Base-by-base conservation (phyloP, 2,113 vertebrate genomes). In the crab-eating macaque (Macaca fascicularis) region DNA sequence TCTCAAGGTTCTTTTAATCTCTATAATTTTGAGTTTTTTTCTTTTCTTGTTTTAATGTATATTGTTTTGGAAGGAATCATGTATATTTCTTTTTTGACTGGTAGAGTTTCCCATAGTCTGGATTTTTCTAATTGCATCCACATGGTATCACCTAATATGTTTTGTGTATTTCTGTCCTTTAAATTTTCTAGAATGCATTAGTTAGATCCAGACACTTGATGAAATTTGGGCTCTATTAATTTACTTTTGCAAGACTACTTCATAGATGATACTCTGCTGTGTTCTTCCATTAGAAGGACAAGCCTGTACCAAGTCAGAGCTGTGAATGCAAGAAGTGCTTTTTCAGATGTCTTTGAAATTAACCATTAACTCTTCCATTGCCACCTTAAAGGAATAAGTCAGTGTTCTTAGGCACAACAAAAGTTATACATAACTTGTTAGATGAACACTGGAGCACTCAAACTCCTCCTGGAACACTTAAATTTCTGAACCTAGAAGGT, bases 271-370 rank as follows among this genome's bases (percentile, higher is more conserved):
- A 7, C 45, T 90, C 6, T 45, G 35, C 57, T n/a, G 17, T 57
- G 19, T 38, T 86, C 50, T 79, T 16, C 67, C 27, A 8, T 57
- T 67, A 67, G 75, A 16, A 85, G 25, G 1, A 64, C 61, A 32
- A 64, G 61, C 59, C 59, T 72, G 90, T 3, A 67, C 69, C 59
- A 59, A 13, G 30, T 55, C 45, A 61, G 81, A 81, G 27, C 32
- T 76, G 20, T 13, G 69, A 83, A 64, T 19, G 59, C 8, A 32
- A 4, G 72, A 61, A 32, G 86, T 45, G 59, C 45, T 70, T 88
- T 96, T 82, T 61, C 97, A 96, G 74, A 93, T 35, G 48, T 40
- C 78, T 89, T 85, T 81, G 43, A 93, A 90, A 87, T 90, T 80
- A 96, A 95, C 45, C 64, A 61, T 57, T 89, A 95, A 64, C 67